These are phyloP conservation scores for Ips nitidus DNA, from an alignment of 1,140 invertebrate species.

Conservation along the genomic window DNA sequence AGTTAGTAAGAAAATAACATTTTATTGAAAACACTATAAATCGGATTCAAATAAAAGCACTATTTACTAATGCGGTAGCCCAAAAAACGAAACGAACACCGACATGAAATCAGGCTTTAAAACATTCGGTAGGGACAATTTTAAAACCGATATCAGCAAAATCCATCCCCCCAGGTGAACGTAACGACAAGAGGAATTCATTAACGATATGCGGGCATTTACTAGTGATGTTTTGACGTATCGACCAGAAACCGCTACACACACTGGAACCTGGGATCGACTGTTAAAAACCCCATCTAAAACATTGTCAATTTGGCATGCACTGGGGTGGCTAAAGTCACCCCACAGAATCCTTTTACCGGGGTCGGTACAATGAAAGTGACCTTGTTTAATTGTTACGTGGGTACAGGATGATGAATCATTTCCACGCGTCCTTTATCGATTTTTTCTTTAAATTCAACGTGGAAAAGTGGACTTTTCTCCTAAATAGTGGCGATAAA, in stretches of 20 bases:
- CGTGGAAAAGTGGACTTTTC: background rate
- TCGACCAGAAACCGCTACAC: background rate
- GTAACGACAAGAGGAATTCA: conserved; percentile 19
- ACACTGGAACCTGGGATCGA: background rate
- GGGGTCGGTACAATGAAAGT: conserved; percentile 31
- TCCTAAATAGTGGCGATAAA: too few species aligned
- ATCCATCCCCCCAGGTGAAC: conserved; percentile 19
- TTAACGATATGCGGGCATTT: conserved; percentile 21
- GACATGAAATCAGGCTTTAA: too few species aligned
- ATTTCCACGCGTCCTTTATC: conserved; percentile 18
- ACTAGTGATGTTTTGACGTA: background rate
- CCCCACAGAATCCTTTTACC: conserved; percentile 36
- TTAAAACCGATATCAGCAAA: conserved; percentile 18
- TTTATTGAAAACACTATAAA: too few species aligned
- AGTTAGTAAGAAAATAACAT: too few species aligned
- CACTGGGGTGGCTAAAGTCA: conserved; percentile 36
- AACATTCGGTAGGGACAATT: background rate
- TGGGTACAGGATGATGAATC: conserved; percentile 23
- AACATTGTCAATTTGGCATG: conserved; percentile 21
- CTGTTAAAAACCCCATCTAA: background rate
- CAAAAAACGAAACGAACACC: too few species aligned
- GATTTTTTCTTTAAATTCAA: conserved; percentile 15
- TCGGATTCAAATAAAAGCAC: too few species aligned
- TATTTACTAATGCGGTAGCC: too few species aligned
- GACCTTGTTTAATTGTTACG: conserved; percentile 28